Evolutionary conservation across 2,113 vertebrate genomes (phyloP).

Genomic region (Neofelis nebulosa): DNA sequence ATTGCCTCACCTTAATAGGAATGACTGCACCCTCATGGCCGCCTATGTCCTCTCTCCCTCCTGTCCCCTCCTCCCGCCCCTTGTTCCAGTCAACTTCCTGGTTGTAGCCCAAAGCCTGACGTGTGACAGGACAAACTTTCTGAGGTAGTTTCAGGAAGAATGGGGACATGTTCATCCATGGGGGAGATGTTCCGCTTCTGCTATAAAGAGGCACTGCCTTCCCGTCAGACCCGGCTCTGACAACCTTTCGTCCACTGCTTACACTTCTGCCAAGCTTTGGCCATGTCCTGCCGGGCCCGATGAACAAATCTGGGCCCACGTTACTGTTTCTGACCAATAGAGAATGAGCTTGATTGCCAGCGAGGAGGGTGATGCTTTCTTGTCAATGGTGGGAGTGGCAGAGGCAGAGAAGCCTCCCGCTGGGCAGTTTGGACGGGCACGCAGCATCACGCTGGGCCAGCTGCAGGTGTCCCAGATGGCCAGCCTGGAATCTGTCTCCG

Average conservation of each 20-base stretch:
- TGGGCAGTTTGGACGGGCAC: slow-evolving; percentile 8
- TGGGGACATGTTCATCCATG: not conserved
- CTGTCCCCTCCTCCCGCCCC: rapidly evolving
- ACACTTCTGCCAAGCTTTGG: slow-evolving; percentile 50
- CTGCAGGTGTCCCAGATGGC: slow-evolving; percentile 61
- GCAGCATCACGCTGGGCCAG: not conserved
- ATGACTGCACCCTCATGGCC: rapidly evolving
- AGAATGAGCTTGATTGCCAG: not conserved
- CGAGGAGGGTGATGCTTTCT: not conserved
- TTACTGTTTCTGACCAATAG: slow-evolving; percentile 54
- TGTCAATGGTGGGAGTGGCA: slow-evolving; percentile 16
- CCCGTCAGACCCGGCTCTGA: not conserved
- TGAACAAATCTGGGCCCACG: slow-evolving; percentile 31
- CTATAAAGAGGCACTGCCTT: not conserved
- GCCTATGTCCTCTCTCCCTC: not conserved
- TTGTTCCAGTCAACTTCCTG: not conserved
- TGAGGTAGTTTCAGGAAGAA: not conserved
- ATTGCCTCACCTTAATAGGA: not conserved
- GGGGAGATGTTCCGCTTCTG: not conserved
- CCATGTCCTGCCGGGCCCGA: slow-evolving; percentile 36
- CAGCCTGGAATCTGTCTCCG: not conserved
- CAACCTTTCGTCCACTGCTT: slow-evolving; percentile 64
- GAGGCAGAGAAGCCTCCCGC: slow-evolving; percentile 44
- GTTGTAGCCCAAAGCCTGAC: not conserved
- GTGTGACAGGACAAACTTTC: not conserved